Evolutionary conservation across 2,113 vertebrate species (phyloP), one percentile per base, ranked within the genome.

Genomic region (Rana temporaria): DNA sequence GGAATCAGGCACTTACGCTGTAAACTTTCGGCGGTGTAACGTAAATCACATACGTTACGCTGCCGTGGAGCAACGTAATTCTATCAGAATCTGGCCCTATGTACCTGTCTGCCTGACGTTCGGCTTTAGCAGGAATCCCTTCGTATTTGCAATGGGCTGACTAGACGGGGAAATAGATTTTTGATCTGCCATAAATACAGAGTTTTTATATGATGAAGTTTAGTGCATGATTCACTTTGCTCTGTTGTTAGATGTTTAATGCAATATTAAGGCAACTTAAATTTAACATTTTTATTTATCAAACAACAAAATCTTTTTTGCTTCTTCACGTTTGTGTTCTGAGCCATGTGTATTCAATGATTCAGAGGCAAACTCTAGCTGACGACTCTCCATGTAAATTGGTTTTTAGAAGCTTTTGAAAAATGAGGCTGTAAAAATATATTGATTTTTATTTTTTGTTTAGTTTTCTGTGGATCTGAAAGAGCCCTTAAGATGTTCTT

Each of bases 391-490:
- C 70, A 73, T 73, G 70, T 73, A 73, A 73, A 73, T 73, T 73
- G 53, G 22, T 72, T 73, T 73, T 73, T 73, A 73, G 70, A 73
- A 73, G 70, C 70, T 73, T 72, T 73, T 73, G 70, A 73, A 53
- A 73, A 73, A 73, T 73, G 70, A 57, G 70, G 26, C 70, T 73
- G 70, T 73, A 34, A 73, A 72, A 73, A 19, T 73, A n/a, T 73
- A 73, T 73, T 57, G 70, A 73, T 73, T 73, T 38, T 73, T 30
- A 72, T 57, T 30, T 57, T 48, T 57, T 57, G 70, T 56, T 73
- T 73, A 53, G 52, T 24, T 73, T 73, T 73, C 32, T 73, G 53
- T n/a, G 53, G 70, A 73, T 73, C 70, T n/a, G 53, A 6, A 12
- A 32, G 22, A n/a, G 17, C 56, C 70, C 70, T 73, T 7, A n/a